Base-by-base conservation (phyloP, 2,797 vertebrate genomes). In the Bothrops alternatus region DNA sequence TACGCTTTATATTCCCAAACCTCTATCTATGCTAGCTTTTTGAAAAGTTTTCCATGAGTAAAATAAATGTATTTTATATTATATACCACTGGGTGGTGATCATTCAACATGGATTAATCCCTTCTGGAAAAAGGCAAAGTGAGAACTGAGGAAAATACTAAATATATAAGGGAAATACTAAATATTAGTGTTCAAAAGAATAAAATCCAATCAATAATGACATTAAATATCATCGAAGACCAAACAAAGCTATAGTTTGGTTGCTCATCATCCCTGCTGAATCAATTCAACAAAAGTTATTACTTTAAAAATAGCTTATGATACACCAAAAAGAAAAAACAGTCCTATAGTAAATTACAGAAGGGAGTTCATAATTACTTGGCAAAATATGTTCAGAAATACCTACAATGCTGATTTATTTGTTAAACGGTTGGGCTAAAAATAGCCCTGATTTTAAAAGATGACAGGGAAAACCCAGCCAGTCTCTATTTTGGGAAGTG, bases 61-160 rank as follows among this genome's bases (percentile, higher is more conserved):
- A 50, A 18, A 5, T 0, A 18, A 25, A 47, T 50, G 65, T 18
- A 37, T n/a, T 88, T 89, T 0, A 2, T 0, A 0, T 0, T 20
- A 63, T 3, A 4, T 3, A 58, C 95, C 97, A 96, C 96, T 95
- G 95, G 97, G 53, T 97, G 96, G 96, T 18, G 94, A 95, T 86
- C 95, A 88, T 63, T 95, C 89, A 94, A 95, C 96, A 65, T 91
- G 73, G 37, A 96, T 94, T 91, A 61, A 87, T 47, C 92, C 5
- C 55, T 1, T 47, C 1, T 50, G 50, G 60, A 2, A 7, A 61
- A 88, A 2, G 0, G 18, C 12, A 56, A 92, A 85, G 25, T 57
- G 14, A 12, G 1, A 13, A 5, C 13, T 87, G n/a, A 12, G 53
- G 60, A 3, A 90, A 90, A 37, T 0, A 18, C 55, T 20, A 53